Base-by-base conservation (phyloP, 2,113 vertebrate genomes). In the Mus musculus region DNA sequence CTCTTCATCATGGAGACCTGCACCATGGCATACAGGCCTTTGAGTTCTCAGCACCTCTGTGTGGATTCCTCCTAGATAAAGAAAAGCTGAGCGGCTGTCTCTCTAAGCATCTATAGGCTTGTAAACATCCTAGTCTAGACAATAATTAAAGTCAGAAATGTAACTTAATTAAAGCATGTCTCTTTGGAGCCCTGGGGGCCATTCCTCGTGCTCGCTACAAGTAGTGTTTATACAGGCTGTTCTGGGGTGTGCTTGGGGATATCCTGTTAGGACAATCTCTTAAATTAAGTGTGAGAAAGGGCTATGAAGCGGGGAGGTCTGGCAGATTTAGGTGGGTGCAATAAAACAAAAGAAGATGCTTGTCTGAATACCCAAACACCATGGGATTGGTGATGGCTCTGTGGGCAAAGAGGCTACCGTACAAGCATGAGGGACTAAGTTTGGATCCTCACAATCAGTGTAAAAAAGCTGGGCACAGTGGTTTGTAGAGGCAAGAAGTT, bases 71-170 rank as follows among this genome's bases (percentile, higher is more conserved):
- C 33, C 28, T 5, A 90, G 46, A 52, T 7, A 39, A 95, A 90
- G 93, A 88, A 93, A 96, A 96, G 22, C 24, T 90, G 80, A 96
- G 90, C 81, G 90, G 92, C 94, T 72, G 71, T 73, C 93, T 93
- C 54, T 84, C 54, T 24, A 52, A 72, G 39, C 30, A 30, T 84
- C 95, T 90, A 89, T 11, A 91, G 90, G 90, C 89, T 95, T 92
- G 63, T 88, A 97, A 97, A 88, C 73, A 92, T 63, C 93, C 75
- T 86, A 67, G 96, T 96, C 94, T 97, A 98, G 97, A 93, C 93
- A 94, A 88, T 96, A 96, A 97, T 96, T 97, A 93, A 96, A 98
- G 90, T 86, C 76, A 96, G 90, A 97, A 94, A 91, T 73, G 89
- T 72, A 94, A 84, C 76, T 95, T 97, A 94, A 97, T 97, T 95